phyloP scores from a whole-genome alignment of 2,113 vertebrate genomes.

The Dicerorhinus sumatrensis region DNA sequence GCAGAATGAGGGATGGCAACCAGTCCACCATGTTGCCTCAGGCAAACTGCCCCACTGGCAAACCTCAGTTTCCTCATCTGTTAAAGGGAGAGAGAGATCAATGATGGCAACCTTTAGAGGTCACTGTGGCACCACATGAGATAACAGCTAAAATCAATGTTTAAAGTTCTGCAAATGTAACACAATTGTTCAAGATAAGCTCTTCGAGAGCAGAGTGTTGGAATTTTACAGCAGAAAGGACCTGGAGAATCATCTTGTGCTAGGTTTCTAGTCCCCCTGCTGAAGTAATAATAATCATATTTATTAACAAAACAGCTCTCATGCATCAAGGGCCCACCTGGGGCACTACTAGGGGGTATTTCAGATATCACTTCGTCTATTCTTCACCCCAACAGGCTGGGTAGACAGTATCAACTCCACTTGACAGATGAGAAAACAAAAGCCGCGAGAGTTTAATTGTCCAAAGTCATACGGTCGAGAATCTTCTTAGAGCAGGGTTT shows the following conservation, averaged over 20 bases:
- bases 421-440: not conserved
- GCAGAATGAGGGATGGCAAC: not conserved
- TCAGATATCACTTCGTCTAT: no score
- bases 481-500: not conserved
- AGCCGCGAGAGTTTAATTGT: not conserved
- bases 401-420: not conserved
- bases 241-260: not conserved
- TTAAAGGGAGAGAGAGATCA: not conserved
- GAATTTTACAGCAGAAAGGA: not conserved
- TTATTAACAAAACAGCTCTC: not conserved
- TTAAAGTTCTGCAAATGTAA: not conserved
- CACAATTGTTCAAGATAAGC: not conserved
- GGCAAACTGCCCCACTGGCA: not conserved
- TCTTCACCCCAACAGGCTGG: not conserved
- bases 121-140: not conserved
- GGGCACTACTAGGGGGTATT: not conserved
- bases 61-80: not conserved
- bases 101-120: not conserved
- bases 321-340: not conserved
- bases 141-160: not conserved
- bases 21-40: no score
- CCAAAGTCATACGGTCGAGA: not conserved
- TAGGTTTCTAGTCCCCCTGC: not conserved
- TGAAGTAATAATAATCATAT: not conserved
- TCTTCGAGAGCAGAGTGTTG: not conserved